These are phyloP conservation scores for Motacilla alba DNA, from an alignment of 2,113 vertebrate species.

Conservation along the genomic window DNA sequence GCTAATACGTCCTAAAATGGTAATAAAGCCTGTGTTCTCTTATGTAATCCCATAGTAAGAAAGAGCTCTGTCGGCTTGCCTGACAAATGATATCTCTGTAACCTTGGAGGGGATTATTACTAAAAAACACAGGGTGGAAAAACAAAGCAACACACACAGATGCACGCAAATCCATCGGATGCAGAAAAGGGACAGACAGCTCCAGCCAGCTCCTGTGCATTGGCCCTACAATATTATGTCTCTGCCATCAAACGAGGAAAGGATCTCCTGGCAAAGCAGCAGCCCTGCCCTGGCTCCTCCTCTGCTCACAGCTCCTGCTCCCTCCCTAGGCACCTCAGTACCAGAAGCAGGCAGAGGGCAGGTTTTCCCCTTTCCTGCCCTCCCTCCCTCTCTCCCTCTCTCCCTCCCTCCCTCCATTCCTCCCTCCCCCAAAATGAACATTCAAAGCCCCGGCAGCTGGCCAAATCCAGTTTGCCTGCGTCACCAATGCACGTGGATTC, in stretches of 20 bases:
- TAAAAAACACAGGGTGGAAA: conserved; percentile 27
- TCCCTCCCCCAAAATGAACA: conserved; percentile 17
- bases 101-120: conserved; percentile 65
- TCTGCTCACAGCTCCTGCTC: background rate
- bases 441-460: conserved; percentile 48
- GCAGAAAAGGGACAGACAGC: conserved; percentile 16
- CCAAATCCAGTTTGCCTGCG: conserved; percentile 53
- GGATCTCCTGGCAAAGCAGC: background rate
- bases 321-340: background rate
- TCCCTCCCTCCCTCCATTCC: background rate
- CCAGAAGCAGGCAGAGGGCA: background rate
- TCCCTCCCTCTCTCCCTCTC: background rate
- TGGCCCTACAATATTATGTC: accelerated
- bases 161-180: background rate
- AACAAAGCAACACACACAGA: background rate
- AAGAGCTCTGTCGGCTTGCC: conserved; percentile 52
- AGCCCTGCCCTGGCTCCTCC: background rate
- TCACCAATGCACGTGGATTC: conserved; percentile 24
- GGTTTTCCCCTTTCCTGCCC: background rate
- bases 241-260: background rate
- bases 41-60: conserved; percentile 68
- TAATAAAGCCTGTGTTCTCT: conserved; percentile 63
- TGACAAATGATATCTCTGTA: conserved; percentile 63
- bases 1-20: conserved; percentile 62
- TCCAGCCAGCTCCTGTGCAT: background rate